These are phyloP conservation scores for Pollenia griseotomentosa DNA, from an alignment of 2,888 invertebrate genomes.

Conservation along the genomic window DNA sequence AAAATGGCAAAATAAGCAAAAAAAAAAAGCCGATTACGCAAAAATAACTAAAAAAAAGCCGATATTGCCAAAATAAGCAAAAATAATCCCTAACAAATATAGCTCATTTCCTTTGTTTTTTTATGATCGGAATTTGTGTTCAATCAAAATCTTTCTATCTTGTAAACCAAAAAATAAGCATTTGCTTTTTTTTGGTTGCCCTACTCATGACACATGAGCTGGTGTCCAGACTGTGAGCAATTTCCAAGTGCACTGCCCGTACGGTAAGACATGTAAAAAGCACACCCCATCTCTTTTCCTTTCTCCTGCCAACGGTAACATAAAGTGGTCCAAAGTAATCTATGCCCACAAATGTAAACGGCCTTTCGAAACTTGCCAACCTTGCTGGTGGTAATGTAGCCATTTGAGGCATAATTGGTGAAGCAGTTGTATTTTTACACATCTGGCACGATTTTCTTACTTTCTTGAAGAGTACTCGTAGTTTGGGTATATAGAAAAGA, in stretches of 20 bases:
- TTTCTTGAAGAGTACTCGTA: conserved; percentile 65
- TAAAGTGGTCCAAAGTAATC: conserved; percentile 74
- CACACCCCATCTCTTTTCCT: conserved; percentile 73
- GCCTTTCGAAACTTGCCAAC: conserved; percentile 66
- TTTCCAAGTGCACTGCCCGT: conserved; percentile 70
- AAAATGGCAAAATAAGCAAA: too few species aligned
- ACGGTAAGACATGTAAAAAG: conserved; percentile 74
- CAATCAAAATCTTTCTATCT: too few species aligned
- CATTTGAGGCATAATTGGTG: conserved; percentile 69
- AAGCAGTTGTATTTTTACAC: conserved; percentile 67
- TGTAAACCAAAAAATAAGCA: too few species aligned
- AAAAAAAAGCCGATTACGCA: too few species aligned
- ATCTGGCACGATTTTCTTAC: conserved; percentile 66
- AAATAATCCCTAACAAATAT: too few species aligned
- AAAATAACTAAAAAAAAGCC: too few species aligned
- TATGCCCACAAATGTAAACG: conserved; percentile 72
- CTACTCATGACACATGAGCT: conserved; percentile 65
- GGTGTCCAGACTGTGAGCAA: conserved; percentile 64
- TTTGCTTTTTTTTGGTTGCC: too few species aligned
- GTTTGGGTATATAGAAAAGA: conserved; percentile 49
- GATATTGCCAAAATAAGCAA: too few species aligned
- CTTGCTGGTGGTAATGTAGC: conserved; percentile 66
- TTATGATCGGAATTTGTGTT: too few species aligned
- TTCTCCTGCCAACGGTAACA: conserved; percentile 64
- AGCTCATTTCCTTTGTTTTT: too few species aligned